Percentiles rank a stretch among this genome's conserved stretches.
phyloP scores from a whole-genome alignment of 2,113 vertebrate genomes.

The Stomatorhinus ivindoensis region DNA sequence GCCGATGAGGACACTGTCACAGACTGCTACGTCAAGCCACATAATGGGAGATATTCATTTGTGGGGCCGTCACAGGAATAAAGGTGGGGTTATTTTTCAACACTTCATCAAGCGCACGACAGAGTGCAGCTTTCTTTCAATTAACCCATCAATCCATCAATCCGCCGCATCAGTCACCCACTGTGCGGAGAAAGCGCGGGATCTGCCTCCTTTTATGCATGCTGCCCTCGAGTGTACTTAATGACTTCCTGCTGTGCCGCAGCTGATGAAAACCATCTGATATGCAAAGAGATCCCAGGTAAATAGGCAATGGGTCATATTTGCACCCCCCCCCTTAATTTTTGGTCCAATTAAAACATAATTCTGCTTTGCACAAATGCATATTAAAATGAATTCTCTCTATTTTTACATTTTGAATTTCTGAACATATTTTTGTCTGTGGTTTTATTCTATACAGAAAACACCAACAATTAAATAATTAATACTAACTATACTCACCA shows the following conservation, averaged over 20 bases:
- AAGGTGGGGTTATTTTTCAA: conserved; percentile 41
- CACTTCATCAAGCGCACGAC: conserved; percentile 45
- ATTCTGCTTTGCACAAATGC: background rate
- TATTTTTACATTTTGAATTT: background rate
- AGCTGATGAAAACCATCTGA: background rate
- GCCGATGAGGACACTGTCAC: background rate
- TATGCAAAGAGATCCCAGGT: background rate
- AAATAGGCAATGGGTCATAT: background rate
- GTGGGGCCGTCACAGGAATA: conserved; percentile 27
- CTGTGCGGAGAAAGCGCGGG: background rate
- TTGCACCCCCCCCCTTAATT: too few species aligned
- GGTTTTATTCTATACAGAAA: background rate
- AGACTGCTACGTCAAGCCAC: conserved; percentile 9
- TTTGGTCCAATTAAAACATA: background rate
- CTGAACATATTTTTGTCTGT: background rate
- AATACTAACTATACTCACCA: background rate
- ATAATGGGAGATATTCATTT: background rate
- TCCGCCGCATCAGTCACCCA: conserved; percentile 40
- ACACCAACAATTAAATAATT: background rate
- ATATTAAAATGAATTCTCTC: background rate
- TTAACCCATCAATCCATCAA: conserved; percentile 51
- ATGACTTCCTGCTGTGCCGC: background rate
- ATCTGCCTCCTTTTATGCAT: background rate
- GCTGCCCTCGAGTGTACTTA: background rate
- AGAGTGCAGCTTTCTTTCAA: conserved; percentile 47